phyloP scores from a whole-genome alignment of 2,888 invertebrate species.

The Mesochorus sp. region DNA sequence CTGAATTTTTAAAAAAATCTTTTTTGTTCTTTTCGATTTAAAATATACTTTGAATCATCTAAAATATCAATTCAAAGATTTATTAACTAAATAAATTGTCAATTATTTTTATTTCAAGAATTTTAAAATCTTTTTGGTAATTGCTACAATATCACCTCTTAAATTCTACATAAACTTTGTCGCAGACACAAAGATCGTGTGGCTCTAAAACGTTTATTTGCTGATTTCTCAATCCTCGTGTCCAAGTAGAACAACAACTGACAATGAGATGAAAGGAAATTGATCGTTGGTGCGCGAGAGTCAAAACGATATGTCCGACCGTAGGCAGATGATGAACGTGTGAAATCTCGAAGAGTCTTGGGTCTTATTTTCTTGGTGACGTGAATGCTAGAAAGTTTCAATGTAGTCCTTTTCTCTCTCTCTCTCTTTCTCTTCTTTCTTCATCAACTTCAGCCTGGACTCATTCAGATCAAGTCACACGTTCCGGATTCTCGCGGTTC shows the following conservation, averaged over 20 bases:
- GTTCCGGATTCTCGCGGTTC: not conserved
- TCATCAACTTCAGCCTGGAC: not conserved
- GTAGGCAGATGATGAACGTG: not conserved
- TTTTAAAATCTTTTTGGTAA: not conserved
- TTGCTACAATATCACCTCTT: not conserved
- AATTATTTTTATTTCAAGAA: too few species aligned
- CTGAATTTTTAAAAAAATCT: too few species aligned
- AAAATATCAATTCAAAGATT: too few species aligned
- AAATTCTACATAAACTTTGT: not conserved
- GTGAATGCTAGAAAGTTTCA: conserved; percentile 4
- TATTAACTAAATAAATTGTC: too few species aligned
- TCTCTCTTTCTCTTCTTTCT: not conserved
- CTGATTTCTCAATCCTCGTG: conserved; percentile 27
- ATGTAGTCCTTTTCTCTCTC: too few species aligned
- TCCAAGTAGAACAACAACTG: not conserved
- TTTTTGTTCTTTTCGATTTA: too few species aligned
- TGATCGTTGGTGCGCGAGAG: conserved; percentile 1
- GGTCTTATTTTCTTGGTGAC: not conserved
- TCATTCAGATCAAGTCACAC: not conserved
- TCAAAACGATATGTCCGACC: not conserved
- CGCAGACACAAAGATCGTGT: conserved; percentile 21
- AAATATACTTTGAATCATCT: too few species aligned
- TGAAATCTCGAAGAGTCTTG: conserved; percentile 16
- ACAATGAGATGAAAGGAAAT: conserved; percentile 8
- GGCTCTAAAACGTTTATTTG: conserved; percentile 30